Evolutionary conservation across 2,113 vertebrate species (phyloP), one percentile per base, ranked within the genome.

Genomic region (Hyaena hyaena): DNA sequence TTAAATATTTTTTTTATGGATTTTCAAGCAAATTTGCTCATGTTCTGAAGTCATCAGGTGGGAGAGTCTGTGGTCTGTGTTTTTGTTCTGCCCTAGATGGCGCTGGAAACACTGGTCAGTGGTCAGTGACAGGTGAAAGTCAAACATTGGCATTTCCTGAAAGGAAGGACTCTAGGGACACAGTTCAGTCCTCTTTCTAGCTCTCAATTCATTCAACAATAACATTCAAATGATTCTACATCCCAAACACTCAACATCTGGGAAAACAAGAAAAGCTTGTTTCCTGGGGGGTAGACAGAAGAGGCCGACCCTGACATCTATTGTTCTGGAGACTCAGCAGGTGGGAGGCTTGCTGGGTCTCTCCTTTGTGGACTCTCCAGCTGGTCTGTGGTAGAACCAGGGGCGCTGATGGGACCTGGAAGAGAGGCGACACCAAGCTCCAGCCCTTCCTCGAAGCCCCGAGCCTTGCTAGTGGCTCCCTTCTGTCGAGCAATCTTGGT

Each of bases 231-330:
- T 39, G 69, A 93, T 83, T 73, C 74, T 45, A 45, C 43, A 92
- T 71, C n/a, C 73, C 90, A 86, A 53, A 80, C 79, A 33, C 33
- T 81, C 11, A 45, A 39, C 96, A 95, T 93, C 96, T 96, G 93
- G 96, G 80, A 94, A 96, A 96, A 93, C 92, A 81, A 73, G 73
- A 28, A 58, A 48, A 79, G 48, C 50, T 73, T 77, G 14, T 91
- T 88, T 88, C 55, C 87, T 45, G 43, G 24, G 31, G 69, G 28
- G 24, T 16, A 17, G 24, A 9, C 23, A 11, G 17, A 61, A 79
- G 94, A 90, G 95, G n/a, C 26, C 23, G 66, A 61, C 35, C 35
- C 63, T 55, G 50, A 50, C 50, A 50, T 50, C 50, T 50, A 50
- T 50, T 50, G 50, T 50, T 50, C 95, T 77, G 2, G 35, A 69